These are phyloP conservation scores for Stylophora pistillata DNA, from an alignment of 64 coral and sea anemone genomes.

Conservation along the genomic window DNA sequence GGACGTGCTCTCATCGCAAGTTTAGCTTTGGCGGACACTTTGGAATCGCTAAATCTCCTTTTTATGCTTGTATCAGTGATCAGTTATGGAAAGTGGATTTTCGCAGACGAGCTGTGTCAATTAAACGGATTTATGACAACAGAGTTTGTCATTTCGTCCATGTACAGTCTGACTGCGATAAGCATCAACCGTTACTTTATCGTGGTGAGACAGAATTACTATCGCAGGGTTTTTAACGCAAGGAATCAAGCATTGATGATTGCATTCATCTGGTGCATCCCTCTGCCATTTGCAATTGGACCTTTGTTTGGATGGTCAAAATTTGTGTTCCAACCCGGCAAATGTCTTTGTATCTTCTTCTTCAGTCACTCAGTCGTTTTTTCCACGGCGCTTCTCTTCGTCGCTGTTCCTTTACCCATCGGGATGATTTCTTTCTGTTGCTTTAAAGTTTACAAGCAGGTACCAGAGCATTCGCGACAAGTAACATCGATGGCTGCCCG, in stretches of 20 bases:
- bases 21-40: slow-evolving; percentile 61
- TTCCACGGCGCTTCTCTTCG: slow-evolving; percentile 18
- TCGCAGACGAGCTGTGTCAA: slow-evolving; percentile 38
- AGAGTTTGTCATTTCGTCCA: slow-evolving; percentile 69
- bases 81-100: slow-evolving; percentile 57
- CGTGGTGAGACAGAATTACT: slow-evolving; percentile 54
- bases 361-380: slow-evolving; percentile 57
- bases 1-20: slow-evolving; percentile 61
- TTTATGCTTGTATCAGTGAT: slow-evolving; percentile 65
- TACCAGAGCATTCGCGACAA: slow-evolving; percentile 28
- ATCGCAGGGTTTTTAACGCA: slow-evolving; percentile 61
- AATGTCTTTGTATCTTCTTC: slow-evolving; percentile 50
- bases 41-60: slow-evolving; percentile 63
- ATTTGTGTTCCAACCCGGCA: slow-evolving; percentile 62
- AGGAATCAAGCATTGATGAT: slow-evolving; percentile 53
- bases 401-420: slow-evolving; percentile 50
- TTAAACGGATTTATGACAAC: slow-evolving; percentile 66
- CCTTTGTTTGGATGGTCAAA: slow-evolving; percentile 72
- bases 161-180: slow-evolving; percentile 64
- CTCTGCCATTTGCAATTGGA: slow-evolving; percentile 62
- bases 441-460: slow-evolving; percentile 68
- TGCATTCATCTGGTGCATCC: slow-evolving; percentile 65
- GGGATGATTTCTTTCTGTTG: slow-evolving; percentile 50
- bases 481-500: slow-evolving; percentile 19
- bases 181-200: slow-evolving; percentile 73